Evolutionary conservation across 35 echinoderm and acorn worm species (phyloP).

Genomic region (Hemicentrotus pulcherrimus): DNA sequence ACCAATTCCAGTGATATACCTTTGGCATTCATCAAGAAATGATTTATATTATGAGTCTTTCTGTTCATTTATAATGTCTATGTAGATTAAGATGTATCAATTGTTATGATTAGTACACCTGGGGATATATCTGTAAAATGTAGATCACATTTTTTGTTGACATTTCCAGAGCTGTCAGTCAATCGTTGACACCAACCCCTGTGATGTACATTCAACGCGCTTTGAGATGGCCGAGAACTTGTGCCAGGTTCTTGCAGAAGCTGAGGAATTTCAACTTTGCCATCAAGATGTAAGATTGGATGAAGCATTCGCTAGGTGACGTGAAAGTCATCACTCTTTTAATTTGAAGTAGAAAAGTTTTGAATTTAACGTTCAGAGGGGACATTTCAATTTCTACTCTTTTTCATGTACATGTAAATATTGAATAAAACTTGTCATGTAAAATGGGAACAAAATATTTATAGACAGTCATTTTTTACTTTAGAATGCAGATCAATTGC

Average conservation of each 20-base stretch:
- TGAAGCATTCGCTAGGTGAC: too few species aligned
- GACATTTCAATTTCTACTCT: neutral
- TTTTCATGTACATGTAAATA: neutral
- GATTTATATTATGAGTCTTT: too few species aligned
- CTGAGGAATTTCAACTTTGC: constrained; percentile 76
- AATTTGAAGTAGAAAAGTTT: too few species aligned
- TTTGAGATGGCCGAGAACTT: constrained; percentile 53
- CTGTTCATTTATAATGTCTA: too few species aligned
- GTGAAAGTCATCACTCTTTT: too few species aligned
- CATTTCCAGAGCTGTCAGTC: constrained; percentile 54
- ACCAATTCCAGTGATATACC: constrained; percentile 60
- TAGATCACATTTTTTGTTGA: too few species aligned
- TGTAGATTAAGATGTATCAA: too few species aligned
- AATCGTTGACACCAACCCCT: constrained; percentile 65
- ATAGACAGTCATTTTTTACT: too few species aligned
- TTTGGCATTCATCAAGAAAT: neutral
- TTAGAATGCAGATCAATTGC: too few species aligned
- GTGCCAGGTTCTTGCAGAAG: constrained; percentile 58
- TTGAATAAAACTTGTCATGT: neutral
- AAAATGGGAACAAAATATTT: neutral
- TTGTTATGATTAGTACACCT: too few species aligned
- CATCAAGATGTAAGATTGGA: constrained; percentile 60
- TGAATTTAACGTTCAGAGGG: neutral
- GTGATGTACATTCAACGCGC: constrained; percentile 45
- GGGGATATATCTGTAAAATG: too few species aligned